A percentile compares a stretch with the other conserved stretches of the same genome.
These are phyloP conservation scores for Seriola quinqueradiata DNA, from an alignment of 2,113 vertebrate genomes.

Conservation along the genomic window DNA sequence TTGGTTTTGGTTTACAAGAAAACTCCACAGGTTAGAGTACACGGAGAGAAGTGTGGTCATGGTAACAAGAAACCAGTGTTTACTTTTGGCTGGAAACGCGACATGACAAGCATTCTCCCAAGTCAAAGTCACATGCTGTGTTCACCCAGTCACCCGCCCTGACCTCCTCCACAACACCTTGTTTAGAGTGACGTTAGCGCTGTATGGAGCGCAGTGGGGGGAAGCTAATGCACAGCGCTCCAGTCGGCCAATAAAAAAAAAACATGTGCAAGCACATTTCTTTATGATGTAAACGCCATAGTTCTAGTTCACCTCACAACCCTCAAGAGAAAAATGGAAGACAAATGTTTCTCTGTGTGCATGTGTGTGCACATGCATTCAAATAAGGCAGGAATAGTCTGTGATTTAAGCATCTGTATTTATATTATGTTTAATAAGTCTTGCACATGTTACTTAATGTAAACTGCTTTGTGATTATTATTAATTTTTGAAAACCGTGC, in stretches of 20 bases:
- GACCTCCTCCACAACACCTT: neutral
- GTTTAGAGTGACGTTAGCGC: neutral
- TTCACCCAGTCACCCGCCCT: neutral
- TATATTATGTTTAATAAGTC: neutral
- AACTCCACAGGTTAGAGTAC: neutral
- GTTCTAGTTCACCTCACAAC: neutral
- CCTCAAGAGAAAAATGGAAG: too few relatives aligned
- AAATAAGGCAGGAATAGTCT: conserved; percentile 37
- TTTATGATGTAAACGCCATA: neutral
- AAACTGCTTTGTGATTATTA: neutral
- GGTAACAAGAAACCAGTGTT: neutral
- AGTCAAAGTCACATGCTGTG: neutral
- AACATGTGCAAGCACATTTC: neutral
- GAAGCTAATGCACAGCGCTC: neutral
- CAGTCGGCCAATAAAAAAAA: neutral
- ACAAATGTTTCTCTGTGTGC: conserved; percentile 1
- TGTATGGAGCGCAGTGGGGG: neutral
- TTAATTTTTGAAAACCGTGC: neutral
- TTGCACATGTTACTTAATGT: neutral
- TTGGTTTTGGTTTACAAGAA: too few relatives aligned
- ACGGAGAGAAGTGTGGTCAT: neutral
- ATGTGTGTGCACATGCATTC: neutral
- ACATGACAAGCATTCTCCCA: neutral
- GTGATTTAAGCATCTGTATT: neutral
- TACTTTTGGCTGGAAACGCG: neutral